Conservation (phyloP, 2,888 invertebrate genomes). For the Limnephilus marmoratus region DNA sequence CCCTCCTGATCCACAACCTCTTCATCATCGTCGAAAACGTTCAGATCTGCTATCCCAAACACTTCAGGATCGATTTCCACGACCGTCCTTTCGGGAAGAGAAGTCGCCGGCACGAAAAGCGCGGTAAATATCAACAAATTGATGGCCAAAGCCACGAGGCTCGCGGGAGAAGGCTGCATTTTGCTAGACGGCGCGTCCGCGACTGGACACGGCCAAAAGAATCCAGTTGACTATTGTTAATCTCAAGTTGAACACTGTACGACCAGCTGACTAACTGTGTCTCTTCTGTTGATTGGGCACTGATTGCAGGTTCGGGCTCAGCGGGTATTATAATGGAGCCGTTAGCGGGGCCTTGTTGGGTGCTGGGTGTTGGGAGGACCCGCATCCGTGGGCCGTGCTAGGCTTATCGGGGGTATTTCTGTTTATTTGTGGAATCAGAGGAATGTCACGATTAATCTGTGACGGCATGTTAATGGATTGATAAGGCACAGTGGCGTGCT, state of each 20-base stretch:
- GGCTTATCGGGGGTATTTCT: slow-evolving; percentile 31
- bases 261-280: not conserved
- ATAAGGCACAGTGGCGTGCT: not conserved
- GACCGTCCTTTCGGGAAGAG: not conserved
- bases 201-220: slow-evolving; percentile 1
- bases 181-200: slow-evolving; percentile 9
- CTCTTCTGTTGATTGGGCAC: not conserved
- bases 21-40: not conserved
- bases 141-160: not conserved
- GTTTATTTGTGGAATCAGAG: not conserved
- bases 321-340: not conserved
- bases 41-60: not conserved
- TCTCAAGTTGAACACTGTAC: not conserved
- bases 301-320: not conserved
- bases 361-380: not conserved
- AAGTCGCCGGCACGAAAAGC: not conserved
- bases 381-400: not conserved
- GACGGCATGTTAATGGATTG: not conserved
- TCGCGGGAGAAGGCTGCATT: not conserved
- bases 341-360: slow-evolving; percentile 16
- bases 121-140: not conserved
- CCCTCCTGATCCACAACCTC: not conserved
- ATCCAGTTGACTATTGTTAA: not conserved
- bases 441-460: slow-evolving; percentile 7
- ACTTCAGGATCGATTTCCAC: not conserved